These are phyloP conservation scores for Aptenodytes patagonicus DNA, from an alignment of 2,113 vertebrate genomes.

Conservation along the genomic window DNA sequence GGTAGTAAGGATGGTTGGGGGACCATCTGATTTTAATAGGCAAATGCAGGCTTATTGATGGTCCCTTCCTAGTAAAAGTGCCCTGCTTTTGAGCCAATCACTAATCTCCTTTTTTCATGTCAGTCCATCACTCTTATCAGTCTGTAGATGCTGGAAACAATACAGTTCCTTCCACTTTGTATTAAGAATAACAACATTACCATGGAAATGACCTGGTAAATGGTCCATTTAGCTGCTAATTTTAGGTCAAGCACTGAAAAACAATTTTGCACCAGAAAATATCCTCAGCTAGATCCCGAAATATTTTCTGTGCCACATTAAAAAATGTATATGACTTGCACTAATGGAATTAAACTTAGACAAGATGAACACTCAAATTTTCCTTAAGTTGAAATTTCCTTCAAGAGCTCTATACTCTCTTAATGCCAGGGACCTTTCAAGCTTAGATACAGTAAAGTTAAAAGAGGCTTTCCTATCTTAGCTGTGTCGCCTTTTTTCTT, in stretches of 20 bases:
- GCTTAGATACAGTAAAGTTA: background rate
- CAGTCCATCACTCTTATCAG: background rate
- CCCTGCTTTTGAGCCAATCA: background rate
- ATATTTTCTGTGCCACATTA: background rate
- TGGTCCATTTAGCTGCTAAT: background rate
- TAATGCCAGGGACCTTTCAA: background rate
- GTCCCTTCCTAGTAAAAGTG: background rate
- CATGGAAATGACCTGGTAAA: background rate
- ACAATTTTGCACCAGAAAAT: background rate
- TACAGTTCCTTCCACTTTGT: background rate
- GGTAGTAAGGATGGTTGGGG: background rate
- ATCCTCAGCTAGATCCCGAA: background rate
- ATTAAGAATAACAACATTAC: background rate
- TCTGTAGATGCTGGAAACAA: background rate
- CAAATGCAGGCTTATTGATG: background rate
- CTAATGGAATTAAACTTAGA: background rate
- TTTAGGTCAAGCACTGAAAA: background rate
- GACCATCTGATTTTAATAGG: background rate
- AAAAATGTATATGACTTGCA: background rate
- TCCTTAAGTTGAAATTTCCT: background rate
- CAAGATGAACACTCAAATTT: background rate
- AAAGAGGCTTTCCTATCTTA: background rate
- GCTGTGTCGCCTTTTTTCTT: background rate
- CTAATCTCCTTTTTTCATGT: background rate
- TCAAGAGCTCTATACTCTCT: background rate